A percentile compares a stretch with the other conserved stretches of the same genome.
Conservation (phyloP, 2,113 vertebrate species). For the Calidris pugnax region DNA sequence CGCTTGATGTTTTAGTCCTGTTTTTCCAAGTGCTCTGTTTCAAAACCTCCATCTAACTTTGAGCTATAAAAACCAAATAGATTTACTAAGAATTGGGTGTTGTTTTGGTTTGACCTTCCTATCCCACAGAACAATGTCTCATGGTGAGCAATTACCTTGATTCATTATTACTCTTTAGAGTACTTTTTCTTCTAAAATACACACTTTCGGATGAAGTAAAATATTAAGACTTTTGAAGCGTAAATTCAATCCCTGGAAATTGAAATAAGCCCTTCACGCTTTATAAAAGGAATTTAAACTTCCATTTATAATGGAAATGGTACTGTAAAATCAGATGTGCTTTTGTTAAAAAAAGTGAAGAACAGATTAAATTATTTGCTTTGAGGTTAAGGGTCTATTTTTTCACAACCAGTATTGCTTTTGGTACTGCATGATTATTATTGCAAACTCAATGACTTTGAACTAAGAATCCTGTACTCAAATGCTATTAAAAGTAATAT, state of each 20-base stretch:
- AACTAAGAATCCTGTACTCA: neutral
- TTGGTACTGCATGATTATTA: neutral
- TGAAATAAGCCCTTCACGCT: neutral
- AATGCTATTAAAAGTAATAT: neutral
- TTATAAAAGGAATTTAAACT: neutral
- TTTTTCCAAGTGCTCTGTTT: neutral
- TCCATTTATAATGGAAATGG: neutral
- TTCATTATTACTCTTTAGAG: neutral
- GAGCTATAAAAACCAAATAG: neutral
- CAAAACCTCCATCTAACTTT: neutral
- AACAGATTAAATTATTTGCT: conserved; percentile 14
- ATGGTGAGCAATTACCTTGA: neutral
- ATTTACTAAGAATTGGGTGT: neutral
- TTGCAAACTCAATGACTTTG: neutral
- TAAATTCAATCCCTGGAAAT: neutral
- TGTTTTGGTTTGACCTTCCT: neutral
- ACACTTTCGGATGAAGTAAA: neutral
- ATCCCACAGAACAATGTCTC: neutral
- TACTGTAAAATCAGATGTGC: neutral
- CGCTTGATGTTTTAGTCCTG: neutral
- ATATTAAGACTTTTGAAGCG: neutral
- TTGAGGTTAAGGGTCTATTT: neutral
- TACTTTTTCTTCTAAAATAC: neutral
- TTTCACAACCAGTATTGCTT: neutral
- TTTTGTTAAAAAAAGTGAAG: neutral